Base-by-base conservation (phyloP, 2,797 vertebrate species). In the Danionella dracula region DNA sequence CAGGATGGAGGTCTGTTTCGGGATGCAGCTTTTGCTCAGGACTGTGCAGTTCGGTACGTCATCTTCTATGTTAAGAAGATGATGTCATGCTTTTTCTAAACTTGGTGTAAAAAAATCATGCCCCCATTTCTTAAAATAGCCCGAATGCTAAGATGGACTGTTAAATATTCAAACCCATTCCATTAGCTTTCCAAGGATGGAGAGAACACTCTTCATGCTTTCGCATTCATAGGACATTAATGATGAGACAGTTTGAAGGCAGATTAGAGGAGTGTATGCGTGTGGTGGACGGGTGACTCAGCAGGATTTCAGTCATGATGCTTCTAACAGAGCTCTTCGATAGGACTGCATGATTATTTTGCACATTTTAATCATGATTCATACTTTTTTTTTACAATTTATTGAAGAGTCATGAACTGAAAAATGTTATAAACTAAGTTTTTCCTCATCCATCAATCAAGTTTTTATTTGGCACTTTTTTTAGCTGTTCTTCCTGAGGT, bases 131-230 rank as follows among this genome's bases (percentile, higher is more conserved):
- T 66, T 38, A 46, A 35, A 66, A 35, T 32, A 50, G 32, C 49
- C 37, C 57, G 71, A 72, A 79, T 37, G 32, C 46, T 54, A 65
- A 50, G 38, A 83, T 59, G 76, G 78, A 70, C 65, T 78, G 84
- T 90, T 85, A 90, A 90, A 89, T 88, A 89, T 89, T 89, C 84
- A 88, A 83, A 77, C 82, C 73, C 71, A 76, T 85, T 88, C 85
- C 86, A 90, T 89, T 88, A 89, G 83, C 81, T 72, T 76, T 66
- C 70, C 59, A 32, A 77, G 79, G 79, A 78, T 37, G 56, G 71
- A 76, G 65, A 78, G 79, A 83, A 77, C 40, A 84, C 38, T 27
- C 79, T 83, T 82, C 75, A 77, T 80, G 79, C 78, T 82, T 82
- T 86, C 84, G 75, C 80, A 84, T 79, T 82, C 63, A 73, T 38